These are phyloP conservation scores for Catharus bicknelli DNA, from an alignment of 2,113 vertebrate species.

Conservation along the genomic window DNA sequence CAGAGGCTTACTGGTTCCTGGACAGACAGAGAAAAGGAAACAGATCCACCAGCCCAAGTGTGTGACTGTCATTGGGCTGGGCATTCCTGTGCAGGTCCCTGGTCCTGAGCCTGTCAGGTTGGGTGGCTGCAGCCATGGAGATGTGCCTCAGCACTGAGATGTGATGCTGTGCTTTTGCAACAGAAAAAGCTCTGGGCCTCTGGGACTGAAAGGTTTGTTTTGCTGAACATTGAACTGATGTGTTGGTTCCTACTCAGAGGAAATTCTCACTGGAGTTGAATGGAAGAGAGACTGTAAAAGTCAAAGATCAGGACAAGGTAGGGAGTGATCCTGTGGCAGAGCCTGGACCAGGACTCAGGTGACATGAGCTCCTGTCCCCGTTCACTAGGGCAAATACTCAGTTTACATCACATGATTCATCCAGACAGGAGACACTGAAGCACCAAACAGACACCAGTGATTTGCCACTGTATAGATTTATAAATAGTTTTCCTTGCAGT, in stretches of 20 bases:
- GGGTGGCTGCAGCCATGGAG: background rate
- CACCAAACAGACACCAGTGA: background rate
- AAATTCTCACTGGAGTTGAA: background rate
- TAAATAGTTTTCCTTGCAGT: background rate
- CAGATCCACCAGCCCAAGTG: background rate
- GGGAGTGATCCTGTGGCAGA: background rate
- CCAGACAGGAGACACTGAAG: background rate
- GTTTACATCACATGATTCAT: background rate
- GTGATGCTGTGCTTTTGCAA: background rate
- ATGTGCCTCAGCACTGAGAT: background rate
- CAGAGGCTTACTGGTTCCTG: background rate
- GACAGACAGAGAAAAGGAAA: background rate
- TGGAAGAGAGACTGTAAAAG: background rate
- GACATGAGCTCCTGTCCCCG: background rate
- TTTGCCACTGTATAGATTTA: background rate
- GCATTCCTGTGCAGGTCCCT: background rate
- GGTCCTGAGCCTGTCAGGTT: background rate
- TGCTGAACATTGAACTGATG: background rate
- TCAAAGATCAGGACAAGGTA: background rate
- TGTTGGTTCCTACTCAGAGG: background rate
- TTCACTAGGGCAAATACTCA: background rate
- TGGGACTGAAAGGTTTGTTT: background rate
- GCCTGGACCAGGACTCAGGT: background rate
- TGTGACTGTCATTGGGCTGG: background rate
- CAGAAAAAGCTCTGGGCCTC: background rate